A percentile compares a stretch with the other conserved stretches of the same genome.
Evolutionary conservation across 2,113 vertebrate species (phyloP).

Genomic region (Cyanistes caeruleus): DNA sequence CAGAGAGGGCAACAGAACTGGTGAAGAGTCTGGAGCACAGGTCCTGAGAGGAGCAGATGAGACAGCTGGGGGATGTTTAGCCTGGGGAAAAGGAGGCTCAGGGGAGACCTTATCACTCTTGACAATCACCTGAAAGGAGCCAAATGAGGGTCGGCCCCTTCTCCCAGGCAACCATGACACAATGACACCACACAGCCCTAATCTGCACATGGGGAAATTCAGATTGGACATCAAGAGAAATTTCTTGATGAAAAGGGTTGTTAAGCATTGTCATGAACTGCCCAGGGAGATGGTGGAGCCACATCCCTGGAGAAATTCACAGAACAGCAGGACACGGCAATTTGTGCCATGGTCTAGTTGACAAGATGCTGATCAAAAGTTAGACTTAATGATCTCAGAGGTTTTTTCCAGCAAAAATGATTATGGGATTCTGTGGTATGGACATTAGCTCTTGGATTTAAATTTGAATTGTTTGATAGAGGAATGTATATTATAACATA

Average conservation of each 20-base stretch:
- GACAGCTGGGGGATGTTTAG: not conserved
- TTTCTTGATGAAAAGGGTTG: not conserved
- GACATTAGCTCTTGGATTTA: not conserved
- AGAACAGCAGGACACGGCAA: not conserved
- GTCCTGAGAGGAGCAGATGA: not conserved
- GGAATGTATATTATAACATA: not conserved
- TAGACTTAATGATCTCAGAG: not conserved
- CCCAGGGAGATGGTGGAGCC: not conserved
- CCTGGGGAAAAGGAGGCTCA: not conserved
- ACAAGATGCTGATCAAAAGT: not conserved
- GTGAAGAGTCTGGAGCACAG: not conserved
- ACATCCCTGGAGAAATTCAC: not conserved
- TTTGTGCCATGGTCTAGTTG: not conserved
- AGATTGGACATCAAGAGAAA: not conserved
- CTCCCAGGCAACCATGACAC: not conserved
- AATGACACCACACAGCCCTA: not conserved
- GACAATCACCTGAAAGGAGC: not conserved
- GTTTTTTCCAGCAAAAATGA: not conserved
- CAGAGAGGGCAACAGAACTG: not conserved
- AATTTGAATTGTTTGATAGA: not conserved
- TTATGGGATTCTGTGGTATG: not conserved
- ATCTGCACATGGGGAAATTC: not conserved
- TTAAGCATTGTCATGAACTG: not conserved
- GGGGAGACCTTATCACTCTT: accelerated
- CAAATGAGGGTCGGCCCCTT: not conserved